Evolutionary conservation across 2,113 vertebrate species (phyloP).

Genomic region (Ia io): DNA sequence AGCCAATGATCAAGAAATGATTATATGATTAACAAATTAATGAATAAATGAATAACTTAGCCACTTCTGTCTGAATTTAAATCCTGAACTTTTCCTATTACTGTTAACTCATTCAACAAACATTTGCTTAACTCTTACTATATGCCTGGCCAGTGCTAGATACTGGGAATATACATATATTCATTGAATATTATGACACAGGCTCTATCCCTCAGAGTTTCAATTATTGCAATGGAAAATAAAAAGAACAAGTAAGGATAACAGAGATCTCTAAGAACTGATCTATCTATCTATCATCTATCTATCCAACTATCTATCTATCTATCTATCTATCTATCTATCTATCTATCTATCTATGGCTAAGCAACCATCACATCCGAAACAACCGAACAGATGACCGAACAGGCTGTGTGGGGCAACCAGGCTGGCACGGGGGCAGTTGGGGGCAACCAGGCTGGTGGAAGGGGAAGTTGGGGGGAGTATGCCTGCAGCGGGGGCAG

Average conservation of each 20-base stretch:
- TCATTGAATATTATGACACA: not conserved
- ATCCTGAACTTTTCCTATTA: not conserved
- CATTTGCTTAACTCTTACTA: not conserved
- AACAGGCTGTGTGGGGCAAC: too few species aligned
- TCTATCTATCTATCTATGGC: too few species aligned
- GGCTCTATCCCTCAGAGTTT: not conserved
- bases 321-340: too few species aligned
- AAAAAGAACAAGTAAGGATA: not conserved
- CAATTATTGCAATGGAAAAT: not conserved
- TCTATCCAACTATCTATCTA: too few species aligned
- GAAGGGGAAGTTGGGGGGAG: too few species aligned
- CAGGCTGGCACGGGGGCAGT: too few species aligned
- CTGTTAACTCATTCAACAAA: not conserved
- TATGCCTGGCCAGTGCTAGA: not conserved
- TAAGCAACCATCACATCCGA: too few species aligned
- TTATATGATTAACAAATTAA: not conserved
- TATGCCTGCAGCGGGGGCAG: too few species aligned
- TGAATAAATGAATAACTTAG: not conserved
- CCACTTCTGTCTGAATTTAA: not conserved
- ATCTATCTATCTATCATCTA: too few species aligned
- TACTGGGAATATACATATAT: not conserved
- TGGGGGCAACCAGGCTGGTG: too few species aligned
- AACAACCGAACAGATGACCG: too few species aligned
- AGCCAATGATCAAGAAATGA: not conserved
- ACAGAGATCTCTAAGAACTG: too few species aligned